Evolutionary conservation across 2,888 invertebrate species (phyloP).

Genomic region (Lasioglossum lativentre): DNA sequence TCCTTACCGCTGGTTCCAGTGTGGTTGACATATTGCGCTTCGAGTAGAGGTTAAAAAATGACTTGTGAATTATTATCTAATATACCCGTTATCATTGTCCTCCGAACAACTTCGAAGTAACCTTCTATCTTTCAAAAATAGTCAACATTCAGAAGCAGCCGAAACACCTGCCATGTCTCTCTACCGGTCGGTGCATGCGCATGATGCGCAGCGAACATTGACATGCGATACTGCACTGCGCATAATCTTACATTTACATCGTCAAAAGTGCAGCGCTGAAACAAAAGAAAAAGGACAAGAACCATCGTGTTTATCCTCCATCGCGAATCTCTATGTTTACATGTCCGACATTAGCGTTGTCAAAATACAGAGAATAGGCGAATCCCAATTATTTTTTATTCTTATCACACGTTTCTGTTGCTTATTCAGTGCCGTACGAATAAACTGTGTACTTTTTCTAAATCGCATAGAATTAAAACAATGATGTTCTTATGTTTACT

Average conservation of each 20-base stretch:
- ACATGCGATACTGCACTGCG: slow-evolving; percentile 60
- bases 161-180: slow-evolving; percentile 73
- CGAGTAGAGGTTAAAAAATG: slow-evolving; percentile 13
- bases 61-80: slow-evolving; percentile 30
- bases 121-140: slow-evolving; percentile 48
- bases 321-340: background rate
- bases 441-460: no score
- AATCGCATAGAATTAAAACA: no score
- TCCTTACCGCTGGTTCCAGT: slow-evolving; percentile 71
- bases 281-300: slow-evolving; percentile 16
- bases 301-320: slow-evolving; percentile 6
- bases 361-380: background rate
- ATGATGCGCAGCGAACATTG: slow-evolving; percentile 67
- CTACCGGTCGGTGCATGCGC: slow-evolving; percentile 73
- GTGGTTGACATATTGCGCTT: slow-evolving; percentile 63
- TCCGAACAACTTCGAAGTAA: background rate
- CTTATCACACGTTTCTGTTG: background rate
- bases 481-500: no score
- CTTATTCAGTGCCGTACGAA: background rate
- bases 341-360: slow-evolving; percentile 6
- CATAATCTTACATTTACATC: slow-evolving; percentile 32
- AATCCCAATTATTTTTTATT: background rate
- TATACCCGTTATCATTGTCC: slow-evolving; percentile 38
- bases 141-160: slow-evolving; percentile 69
- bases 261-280: slow-evolving; percentile 24